These are phyloP conservation scores for Hydrochoerus hydrochaeris DNA, from an alignment of 2,113 vertebrate genomes.

Conservation along the genomic window DNA sequence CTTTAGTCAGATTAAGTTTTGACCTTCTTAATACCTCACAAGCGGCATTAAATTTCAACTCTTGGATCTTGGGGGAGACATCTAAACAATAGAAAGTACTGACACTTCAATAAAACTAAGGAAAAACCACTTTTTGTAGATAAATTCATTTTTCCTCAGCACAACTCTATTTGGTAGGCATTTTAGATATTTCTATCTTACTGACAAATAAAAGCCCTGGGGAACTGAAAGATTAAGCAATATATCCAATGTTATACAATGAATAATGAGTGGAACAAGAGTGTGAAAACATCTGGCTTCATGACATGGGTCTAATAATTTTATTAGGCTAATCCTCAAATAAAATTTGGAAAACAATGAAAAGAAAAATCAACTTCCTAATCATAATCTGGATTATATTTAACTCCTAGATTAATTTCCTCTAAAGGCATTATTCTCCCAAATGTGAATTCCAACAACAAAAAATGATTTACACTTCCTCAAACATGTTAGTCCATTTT, in stretches of 20 bases:
- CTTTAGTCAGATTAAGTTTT: background rate
- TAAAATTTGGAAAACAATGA: background rate
- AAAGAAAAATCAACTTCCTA: constrained; percentile 31
- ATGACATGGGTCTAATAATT: background rate
- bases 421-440: background rate
- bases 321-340: background rate
- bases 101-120: background rate
- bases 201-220: background rate
- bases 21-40: background rate
- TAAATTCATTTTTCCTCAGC: background rate
- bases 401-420: background rate
- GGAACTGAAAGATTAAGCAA: background rate
- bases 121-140: background rate
- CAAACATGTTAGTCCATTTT: background rate
- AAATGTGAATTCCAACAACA: background rate
- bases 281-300: background rate
- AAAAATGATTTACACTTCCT: background rate
- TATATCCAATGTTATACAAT: background rate
- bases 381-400: background rate
- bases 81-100: background rate
- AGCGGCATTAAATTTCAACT: background rate
- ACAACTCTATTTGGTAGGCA: background rate
- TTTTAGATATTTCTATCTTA: background rate
- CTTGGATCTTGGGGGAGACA: background rate
- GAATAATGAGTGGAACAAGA: background rate